Evolutionary conservation across 2,797 vertebrate species (phyloP), one percentile per base, ranked within the genome.

Genomic region (Spinibarbus caldwelli): DNA sequence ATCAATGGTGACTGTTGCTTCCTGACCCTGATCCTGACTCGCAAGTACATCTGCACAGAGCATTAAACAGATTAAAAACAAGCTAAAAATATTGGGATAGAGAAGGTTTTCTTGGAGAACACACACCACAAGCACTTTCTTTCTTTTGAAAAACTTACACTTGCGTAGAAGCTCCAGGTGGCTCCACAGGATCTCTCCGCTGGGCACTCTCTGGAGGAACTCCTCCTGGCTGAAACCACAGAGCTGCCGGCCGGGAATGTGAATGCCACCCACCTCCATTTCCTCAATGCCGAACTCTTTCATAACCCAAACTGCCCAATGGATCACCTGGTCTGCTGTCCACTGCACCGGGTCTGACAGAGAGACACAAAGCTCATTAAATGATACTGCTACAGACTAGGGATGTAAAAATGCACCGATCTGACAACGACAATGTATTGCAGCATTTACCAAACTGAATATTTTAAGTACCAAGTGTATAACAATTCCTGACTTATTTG

Each of bases 271-370:
- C 71, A 99, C 96, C 88, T 99, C 97, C 88, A 99, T 97, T 89
- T 99, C 98, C 17, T 97, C 97, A 85, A 99, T 99, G 90, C 96
- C 97, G 87, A 99, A 99, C 91, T 99, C 98, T 92, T 99, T 99
- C 97, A 99, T 99, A 66, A 99, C 98, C 98, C 98, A 99, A 88
- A 99, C 96, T 1, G 98, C 98, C 98, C 98, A 99, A 89, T 99
- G 98, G 87, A 99, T 97, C 81, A 99, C 98, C 90, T 99, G 98
- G 89, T 99, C 98, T 70, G 97, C 97, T 0, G 97, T 96, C 98
- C 98, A 99, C 80, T 98, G 97, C 83, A 98, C 90, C 0, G 98
- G 98, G 90, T 99, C 98, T 99, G 91, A 23, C 26, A 59, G 84
- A 77, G 41, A 84, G 43, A 77, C n/a, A 64, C 11, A 23, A 5